Evolutionary conservation across 2,888 invertebrate genomes (phyloP), one percentile per base, ranked within the genome.

Genomic region (Dioctria rufipes): DNA sequence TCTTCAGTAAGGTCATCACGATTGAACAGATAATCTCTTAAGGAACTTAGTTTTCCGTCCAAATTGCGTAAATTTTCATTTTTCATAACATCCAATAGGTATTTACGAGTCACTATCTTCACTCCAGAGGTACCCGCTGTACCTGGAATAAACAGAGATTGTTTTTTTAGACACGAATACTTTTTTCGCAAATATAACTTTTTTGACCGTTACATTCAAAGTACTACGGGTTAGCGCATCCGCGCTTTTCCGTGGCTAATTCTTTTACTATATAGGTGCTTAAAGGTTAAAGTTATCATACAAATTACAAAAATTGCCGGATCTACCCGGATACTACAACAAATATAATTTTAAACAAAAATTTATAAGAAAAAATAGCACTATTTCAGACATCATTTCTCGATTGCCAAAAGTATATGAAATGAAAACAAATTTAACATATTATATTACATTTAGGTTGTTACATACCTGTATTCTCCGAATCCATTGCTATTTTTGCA

Each of bases 311-410:
- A 51, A 11, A 51, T 9, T 51, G 11, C 51, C 51, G 11, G 51
- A 51, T 51, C 51, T 51, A 51, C 51, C 51, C 51, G 6, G 51
- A 51, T 51, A 51, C 51, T 51, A 51, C 11, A 51, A 51, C 51
- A 9, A 2, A 6, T 51, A 51, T 11, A 2, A 9, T 51, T 6
- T 51, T 51, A 51, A 51, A 51, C 51, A 51, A 9, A 51, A 51
- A 51, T 11, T 51, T 51, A 6, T 51, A 2, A 2, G 11, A 51
- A 6, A 51, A 51, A 51, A 9, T 1, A 51, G 6, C 51, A 6
- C 11, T 9, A 51, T 51, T 51, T 51, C 8, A 11, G 51, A 51
- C 51, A 9, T 51, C 11, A 51, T 11, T 51, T 51, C 11, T 51
- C 6, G 11, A 51, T 51, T 11, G 11, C 11, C 51, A 51, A 51